Percentiles rank a stretch among this genome's conserved stretches.
These are phyloP conservation scores for Hiodon alosoides DNA, from an alignment of 2,113 vertebrate species.

Conservation along the genomic window DNA sequence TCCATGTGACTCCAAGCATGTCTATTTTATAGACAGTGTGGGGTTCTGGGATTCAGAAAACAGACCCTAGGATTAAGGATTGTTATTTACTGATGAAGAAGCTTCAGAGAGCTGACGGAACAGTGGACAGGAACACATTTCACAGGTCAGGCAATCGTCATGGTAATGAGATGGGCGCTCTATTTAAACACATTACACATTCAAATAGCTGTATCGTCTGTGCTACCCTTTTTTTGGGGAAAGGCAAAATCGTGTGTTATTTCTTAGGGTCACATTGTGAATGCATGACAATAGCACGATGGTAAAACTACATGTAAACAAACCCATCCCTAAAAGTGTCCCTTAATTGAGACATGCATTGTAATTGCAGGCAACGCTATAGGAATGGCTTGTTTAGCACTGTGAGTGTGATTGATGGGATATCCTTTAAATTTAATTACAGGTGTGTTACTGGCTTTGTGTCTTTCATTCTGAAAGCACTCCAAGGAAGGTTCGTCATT, in stretches of 20 bases:
- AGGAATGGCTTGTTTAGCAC: neutral
- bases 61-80: constrained; percentile 56
- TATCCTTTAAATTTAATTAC: constrained; percentile 1
- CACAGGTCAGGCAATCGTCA: constrained; percentile 42
- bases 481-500: constrained; percentile 58
- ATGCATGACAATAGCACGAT: too few relatives aligned
- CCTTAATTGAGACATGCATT: too few relatives aligned
- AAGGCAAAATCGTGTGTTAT: neutral
- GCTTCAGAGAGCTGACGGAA: constrained; percentile 50
- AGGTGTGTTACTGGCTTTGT: constrained; percentile 57
- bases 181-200: neutral
- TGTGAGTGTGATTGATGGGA: neutral
- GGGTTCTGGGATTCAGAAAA: constrained; percentile 51
- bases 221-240: neutral
- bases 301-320: too few relatives aligned
- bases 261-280: too few relatives aligned
- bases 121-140: constrained; percentile 51
- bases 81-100: constrained; percentile 55
- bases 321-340: too few relatives aligned
- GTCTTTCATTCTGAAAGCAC: constrained; percentile 57
- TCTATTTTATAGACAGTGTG: constrained; percentile 45
- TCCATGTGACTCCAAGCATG: neutral
- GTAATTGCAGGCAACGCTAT: neutral
- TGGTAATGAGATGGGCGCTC: neutral
- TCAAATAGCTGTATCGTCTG: too few relatives aligned